Base-by-base conservation (phyloP, 2,888 invertebrate genomes). In the Acrocera orbiculus region DNA sequence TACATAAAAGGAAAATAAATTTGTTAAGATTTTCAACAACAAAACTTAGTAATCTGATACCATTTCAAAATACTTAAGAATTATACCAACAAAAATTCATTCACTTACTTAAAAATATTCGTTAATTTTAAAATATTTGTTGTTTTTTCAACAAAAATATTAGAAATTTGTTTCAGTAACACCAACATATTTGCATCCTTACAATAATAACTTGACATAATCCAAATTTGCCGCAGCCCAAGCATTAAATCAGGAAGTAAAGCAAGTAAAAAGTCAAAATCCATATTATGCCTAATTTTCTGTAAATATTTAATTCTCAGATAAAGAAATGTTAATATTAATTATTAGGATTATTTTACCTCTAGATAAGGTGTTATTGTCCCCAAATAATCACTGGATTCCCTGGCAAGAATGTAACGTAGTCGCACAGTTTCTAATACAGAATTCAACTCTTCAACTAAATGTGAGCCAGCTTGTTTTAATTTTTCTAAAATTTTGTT, bases 141-240 rank as follows among this genome's bases (percentile, higher is more conserved):
- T 4, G 85, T 73, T 54, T 85, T 80, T 39, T 80, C 69, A 30
- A 76, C 73, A 5, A 92, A 63, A 6, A 82, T 77, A 72, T 79
- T 79, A 0, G 85, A 83, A 45, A 92, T 80, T 46, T 83, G 69
- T 38, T 76, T 71, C 51, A 92, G 65, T 3, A 93, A 62, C 0
- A 79, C 73, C 16, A 83, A 73, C 87, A 92, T 89, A 37, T 78
- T 70, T 40, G 83, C 81, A 49, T 90, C 90, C 0, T 65, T 71
- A 39, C 81, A 76, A 53, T 82, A 92, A 47, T 86, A 83, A 32
- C 73, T 64, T 0, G 90, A 90, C 34, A 92, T 68, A 31, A 89
- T 78, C 92, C 92, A 92, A 49, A 90, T 79, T 68, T 90, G 78
- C 45, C 81, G 75, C 24, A 92, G 57, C 2, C 85, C 82, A 41